These are phyloP conservation scores for Dasypogon diadema DNA, from an alignment of 2,888 invertebrate genomes.

Conservation along the genomic window DNA sequence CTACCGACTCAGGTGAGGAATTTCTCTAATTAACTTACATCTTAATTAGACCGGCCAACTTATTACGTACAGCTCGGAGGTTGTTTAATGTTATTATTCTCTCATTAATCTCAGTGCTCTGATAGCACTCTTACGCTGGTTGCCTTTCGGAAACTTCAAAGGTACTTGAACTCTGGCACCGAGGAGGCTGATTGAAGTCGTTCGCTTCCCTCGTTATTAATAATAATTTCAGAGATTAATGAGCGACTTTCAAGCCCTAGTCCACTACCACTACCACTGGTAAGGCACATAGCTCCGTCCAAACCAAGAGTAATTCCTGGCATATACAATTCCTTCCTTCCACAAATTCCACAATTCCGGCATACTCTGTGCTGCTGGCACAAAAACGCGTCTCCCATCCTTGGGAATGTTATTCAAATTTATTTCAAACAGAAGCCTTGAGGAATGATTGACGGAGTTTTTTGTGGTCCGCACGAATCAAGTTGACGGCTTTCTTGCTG, in stretches of 20 bases:
- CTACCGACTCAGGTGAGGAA: slow-evolving; percentile 53
- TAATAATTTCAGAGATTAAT: slow-evolving; percentile 47
- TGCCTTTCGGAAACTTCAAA: slow-evolving; percentile 43
- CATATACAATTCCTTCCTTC: not conserved
- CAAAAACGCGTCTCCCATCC: slow-evolving; percentile 41
- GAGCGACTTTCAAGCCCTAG: not conserved
- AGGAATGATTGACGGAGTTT: slow-evolving; percentile 56
- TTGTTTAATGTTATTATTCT: slow-evolving; percentile 55
- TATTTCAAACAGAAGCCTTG: slow-evolving; percentile 50
- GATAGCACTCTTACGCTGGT: slow-evolving; percentile 26
- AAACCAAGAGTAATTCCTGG: not conserved
- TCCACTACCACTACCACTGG: not conserved
- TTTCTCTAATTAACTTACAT: slow-evolving; percentile 56
- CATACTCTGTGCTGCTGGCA: not conserved
- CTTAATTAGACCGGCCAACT: slow-evolving; percentile 55
- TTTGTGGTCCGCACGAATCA: slow-evolving; percentile 49
- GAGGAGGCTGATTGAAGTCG: slow-evolving; percentile 29
- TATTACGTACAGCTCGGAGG: slow-evolving; percentile 53
- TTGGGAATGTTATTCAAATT: slow-evolving; percentile 51
- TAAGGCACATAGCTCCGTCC: not conserved
- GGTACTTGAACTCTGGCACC: slow-evolving; percentile 23
- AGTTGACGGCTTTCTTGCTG: slow-evolving; percentile 34
- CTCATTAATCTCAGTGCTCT: slow-evolving; percentile 54
- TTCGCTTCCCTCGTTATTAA: slow-evolving; percentile 42
- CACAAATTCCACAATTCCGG: not conserved